Evolutionary conservation across 2,888 invertebrate genomes (phyloP), one percentile per base, ranked within the genome.

Genomic region (Acronicta alni): DNA sequence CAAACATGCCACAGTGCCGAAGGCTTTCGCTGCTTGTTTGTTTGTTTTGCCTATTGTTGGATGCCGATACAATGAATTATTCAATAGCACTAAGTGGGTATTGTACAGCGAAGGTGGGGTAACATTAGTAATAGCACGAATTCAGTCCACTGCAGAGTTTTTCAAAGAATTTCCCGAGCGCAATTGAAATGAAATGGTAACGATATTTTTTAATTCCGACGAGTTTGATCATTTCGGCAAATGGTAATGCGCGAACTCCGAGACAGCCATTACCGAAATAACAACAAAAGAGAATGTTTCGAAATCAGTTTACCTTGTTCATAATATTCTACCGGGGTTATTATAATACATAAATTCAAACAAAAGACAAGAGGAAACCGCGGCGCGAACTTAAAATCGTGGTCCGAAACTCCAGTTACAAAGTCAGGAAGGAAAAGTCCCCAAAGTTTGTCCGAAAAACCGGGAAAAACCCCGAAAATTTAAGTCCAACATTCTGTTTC

Each of bases 381-480:
- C 83, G 75, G 80, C 80, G 80, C 72, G 82, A 90, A 90, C 88
- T 91, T 86, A 81, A 85, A 85, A 81, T 80, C 85, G 82, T 79
- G 83, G 86, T 86, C 88, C 85, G 85, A 86, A 89, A 87, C 86
- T 86, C 85, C 44, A 66, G 89, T 87, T 86, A 86, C 81, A 73
- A 88, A 91, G 89, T 88, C 91, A 89, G 91, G 90, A 91, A 92
- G 91, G 90, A 88, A 90, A 86, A 85, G 83, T 82, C 87, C 85
- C 83, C 75, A 84, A 90, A 88, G 84, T 88, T 88, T 79, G 80
- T 81, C 85, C 82, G 79, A 88, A 89, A 90, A 89, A 83, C 85
- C 82, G 79, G 86, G 86, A 82, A 88, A 90, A 89, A 88, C 77
- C 86, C 86, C 87, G 78, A 86, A 89, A 92, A 89, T 90, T 87